These are phyloP conservation scores for Todiramphus chloris DNA, from an alignment of 2,113 vertebrate species.

Conservation along the genomic window DNA sequence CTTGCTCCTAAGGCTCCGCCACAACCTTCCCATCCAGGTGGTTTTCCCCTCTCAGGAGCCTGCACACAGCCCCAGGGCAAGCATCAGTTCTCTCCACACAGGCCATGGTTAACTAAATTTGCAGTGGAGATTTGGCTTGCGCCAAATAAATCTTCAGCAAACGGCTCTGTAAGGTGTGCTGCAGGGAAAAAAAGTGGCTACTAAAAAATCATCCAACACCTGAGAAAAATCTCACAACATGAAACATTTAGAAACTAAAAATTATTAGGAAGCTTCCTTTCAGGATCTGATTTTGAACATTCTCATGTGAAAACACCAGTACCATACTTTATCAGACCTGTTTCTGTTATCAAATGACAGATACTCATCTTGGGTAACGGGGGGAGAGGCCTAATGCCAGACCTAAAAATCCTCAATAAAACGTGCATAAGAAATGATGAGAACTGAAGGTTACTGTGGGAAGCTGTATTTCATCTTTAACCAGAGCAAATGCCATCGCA, in stretches of 20 bases:
- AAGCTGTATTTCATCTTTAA: slow-evolving; percentile 4
- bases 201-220: neutral
- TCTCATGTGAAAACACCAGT: neutral
- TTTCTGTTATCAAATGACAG: neutral
- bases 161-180: neutral
- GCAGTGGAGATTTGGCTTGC: neutral
- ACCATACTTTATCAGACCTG: neutral
- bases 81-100: neutral
- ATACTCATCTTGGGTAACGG: neutral
- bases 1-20: neutral
- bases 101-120: neutral
- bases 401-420: neutral
- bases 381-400: neutral
- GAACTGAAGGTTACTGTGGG: neutral
- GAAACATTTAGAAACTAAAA: neutral
- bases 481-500: neutral
- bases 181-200: neutral
- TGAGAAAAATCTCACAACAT: neutral
- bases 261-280: neutral
- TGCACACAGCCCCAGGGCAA: neutral
- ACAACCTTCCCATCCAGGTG: neutral
- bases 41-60: neutral
- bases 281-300: neutral
- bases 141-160: neutral
- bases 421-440: neutral